Conservation (phyloP, 2,888 invertebrate genomes). For the Sicus ferrugineus region DNA sequence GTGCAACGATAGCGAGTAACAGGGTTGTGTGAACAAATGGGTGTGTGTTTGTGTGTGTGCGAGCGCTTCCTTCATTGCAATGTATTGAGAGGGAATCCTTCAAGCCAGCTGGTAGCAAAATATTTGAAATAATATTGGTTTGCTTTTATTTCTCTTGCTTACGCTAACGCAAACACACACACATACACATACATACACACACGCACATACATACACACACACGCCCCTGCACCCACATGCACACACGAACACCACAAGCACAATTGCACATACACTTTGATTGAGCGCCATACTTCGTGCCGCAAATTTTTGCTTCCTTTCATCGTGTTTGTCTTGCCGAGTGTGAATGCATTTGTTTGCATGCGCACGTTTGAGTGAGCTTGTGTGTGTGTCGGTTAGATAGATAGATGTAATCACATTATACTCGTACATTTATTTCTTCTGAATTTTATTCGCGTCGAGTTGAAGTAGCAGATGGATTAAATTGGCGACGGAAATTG, state of each 20-base stretch:
- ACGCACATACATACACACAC: background rate
- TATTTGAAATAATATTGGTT: slow-evolving; percentile 41
- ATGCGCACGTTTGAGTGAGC: slow-evolving; percentile 14
- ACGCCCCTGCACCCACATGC: slow-evolving; percentile 1
- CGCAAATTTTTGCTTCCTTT: background rate
- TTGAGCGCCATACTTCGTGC: background rate
- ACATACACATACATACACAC: slow-evolving; percentile 8
- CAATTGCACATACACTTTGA: background rate
- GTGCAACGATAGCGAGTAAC: background rate
- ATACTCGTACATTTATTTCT: slow-evolving; percentile 28
- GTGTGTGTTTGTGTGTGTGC: background rate
- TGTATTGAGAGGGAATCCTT: slow-evolving; percentile 38
- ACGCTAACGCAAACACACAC: background rate
- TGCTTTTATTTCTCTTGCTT: slow-evolving; percentile 32
- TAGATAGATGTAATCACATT: slow-evolving; percentile 33
- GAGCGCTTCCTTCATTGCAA: background rate
- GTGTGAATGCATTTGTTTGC: slow-evolving; percentile 2
- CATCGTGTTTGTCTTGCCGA: slow-evolving; percentile 17
- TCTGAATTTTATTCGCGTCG: slow-evolving; percentile 24
- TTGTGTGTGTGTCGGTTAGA: slow-evolving; percentile 6
- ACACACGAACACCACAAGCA: background rate
- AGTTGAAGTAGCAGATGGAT: background rate
- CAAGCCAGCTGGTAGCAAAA: background rate
- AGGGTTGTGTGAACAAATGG: background rate
- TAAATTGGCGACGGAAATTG: background rate